Evolutionary conservation across 2,797 vertebrate genomes (phyloP), one percentile per base, ranked within the genome.

Genomic region (Columba guinea): DNA sequence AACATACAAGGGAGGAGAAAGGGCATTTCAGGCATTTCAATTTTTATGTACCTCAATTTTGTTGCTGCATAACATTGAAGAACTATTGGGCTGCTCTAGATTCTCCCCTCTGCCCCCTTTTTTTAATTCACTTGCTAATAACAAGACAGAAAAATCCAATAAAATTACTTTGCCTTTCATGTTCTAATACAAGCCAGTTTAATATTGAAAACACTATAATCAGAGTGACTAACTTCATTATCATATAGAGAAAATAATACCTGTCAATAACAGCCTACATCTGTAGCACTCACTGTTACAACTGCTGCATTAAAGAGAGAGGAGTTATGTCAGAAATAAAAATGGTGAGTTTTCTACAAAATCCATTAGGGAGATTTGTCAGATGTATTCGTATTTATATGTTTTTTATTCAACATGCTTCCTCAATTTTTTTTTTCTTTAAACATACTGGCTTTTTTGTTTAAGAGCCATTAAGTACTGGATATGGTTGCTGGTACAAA

Each of bases 51-150:
- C 12, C 27, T 87, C 55, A 32, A 14, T 15, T 76, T 84, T 34
- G 12, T 26, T 84, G 30, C 48, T 76, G 34, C 6, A 7, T 21
- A 41, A 56, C 6, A 52, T 1, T 2, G 1, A 59, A 71, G 28
- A 71, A 56, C 27, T 65, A 41, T 41, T 0, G 0, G 4, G 48
- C 37, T 30, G 32, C 67, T 76, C 44, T 22, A 52, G 32, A 48
- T 28, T 27, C 46, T 19, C 2, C 18, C 14, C 2, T 8, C 15
- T 5, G 39, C 39, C 6, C 1, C 3, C 2, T 4, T 3, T 8
- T 67, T 18, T 46, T 55, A 20, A 84, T 46, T 26, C 5, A 34
- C 13, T 60, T 68, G 11, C 35, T 70, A 65, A 56, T 7, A 55
- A 49, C 30, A 24, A 46, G 7, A 59, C 9, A 48, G 44, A 22